These are phyloP conservation scores for Pedionomus torquatus DNA, from an alignment of 2,113 vertebrate genomes.

Conservation along the genomic window DNA sequence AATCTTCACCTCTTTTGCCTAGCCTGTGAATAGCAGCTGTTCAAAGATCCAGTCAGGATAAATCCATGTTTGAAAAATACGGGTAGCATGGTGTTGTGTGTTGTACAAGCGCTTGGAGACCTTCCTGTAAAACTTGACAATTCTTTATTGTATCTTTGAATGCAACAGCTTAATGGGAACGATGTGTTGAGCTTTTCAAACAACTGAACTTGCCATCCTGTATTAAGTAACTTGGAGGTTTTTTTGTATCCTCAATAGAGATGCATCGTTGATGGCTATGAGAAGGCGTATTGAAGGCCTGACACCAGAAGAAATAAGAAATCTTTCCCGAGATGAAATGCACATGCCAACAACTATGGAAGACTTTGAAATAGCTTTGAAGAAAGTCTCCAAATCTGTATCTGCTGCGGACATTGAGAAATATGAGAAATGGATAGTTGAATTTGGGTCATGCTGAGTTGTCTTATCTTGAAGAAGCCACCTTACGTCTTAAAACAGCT, in stretches of 20 bases:
- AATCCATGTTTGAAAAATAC: background rate
- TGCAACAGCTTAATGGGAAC: background rate
- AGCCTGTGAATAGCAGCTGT: background rate
- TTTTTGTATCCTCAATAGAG: conserved; percentile 72
- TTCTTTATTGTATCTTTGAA: background rate
- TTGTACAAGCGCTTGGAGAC: background rate
- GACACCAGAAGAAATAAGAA: conserved; percentile 95
- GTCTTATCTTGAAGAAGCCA: conserved; percentile 55
- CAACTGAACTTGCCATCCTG: background rate
- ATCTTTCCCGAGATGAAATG: conserved; percentile 96
- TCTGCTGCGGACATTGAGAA: conserved; percentile 94
- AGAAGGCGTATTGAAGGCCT: conserved; percentile 94
- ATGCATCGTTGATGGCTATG: conserved; percentile 98
- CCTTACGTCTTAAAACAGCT: conserved; percentile 68
- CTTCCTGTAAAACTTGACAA: background rate
- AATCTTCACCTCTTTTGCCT: background rate
- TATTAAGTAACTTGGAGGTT: background rate
- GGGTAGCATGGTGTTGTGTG: background rate
- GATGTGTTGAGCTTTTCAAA: background rate
- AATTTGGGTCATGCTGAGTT: conserved; percentile 94
- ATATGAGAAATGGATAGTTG: conserved; percentile 96
- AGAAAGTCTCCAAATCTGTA: conserved; percentile 97
- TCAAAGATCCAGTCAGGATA: background rate
- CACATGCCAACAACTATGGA: conserved; percentile 99
- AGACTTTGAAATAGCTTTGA: conserved; percentile 94